Base-by-base conservation (phyloP, 2,797 vertebrate genomes). In the Argentina silus region DNA sequence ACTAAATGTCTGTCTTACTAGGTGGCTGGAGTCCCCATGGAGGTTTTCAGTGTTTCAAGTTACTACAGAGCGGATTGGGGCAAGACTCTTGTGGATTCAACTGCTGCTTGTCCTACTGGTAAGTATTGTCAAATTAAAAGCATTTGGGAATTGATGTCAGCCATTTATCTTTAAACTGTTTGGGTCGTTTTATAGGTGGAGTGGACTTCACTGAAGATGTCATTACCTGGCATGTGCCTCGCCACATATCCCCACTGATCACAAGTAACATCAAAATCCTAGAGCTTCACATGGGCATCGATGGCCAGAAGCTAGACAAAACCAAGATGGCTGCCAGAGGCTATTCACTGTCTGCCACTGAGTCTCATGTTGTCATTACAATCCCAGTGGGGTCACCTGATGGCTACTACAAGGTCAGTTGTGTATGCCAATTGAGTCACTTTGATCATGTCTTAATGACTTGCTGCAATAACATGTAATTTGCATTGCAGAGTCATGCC, bases 151-250 rank as follows among this genome's bases (percentile, higher is more conserved):
- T 43, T 65, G 19, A n/a, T 11, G 12, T 48, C 6, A 36, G 23
- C 7, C 3, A 11, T 61, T 5, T 14, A 7, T 43, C 11, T 42
- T 14, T 42, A 43, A n/a, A 45, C 43, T 17, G 12, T 62, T 15
- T 17, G 14, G 8, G 6, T 45, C 42, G 36, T 42, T 2, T 10
- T 11, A 48, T 72, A 97, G 95, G 94, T 85, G 95, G 93, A 0
- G 81, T 95, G 15, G 72, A 88, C 45, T 95, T 94, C 12, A 72
- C 67, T 0, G 85, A 93, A 0, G 74, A 92, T 3, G 27, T 83
- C 0, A 96, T 97, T 80, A 93, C 80, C 1, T 97, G 96, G 96
- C 92, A 90, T 15, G 69, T 97, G 11, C 96, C 95, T 44, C 94
- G 90, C 11, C 80, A 87, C 7, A 53, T 95, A 55, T 89, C 84